phyloP scores from a whole-genome alignment of 1,140 invertebrate species.

The Papilio glaucus region DNA sequence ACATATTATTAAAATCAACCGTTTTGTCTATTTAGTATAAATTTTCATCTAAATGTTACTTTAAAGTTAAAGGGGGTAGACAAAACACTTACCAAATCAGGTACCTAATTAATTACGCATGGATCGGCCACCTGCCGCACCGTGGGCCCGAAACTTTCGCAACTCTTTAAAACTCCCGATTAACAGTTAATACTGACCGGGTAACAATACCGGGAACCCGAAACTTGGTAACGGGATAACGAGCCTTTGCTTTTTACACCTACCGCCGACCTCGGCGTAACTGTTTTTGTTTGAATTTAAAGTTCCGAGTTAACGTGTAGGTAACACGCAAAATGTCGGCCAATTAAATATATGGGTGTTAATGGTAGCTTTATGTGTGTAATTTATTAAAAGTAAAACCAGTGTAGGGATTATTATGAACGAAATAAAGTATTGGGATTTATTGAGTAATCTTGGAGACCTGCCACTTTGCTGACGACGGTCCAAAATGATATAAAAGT shows the following conservation, averaged over 20 bases:
- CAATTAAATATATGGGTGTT: slow-evolving; percentile 19
- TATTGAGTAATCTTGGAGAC: too few species aligned
- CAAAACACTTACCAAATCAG: background rate
- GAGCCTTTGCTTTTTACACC: slow-evolving; percentile 16
- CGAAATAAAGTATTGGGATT: background rate
- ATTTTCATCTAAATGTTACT: background rate
- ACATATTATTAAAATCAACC: too few species aligned
- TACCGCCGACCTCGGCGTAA: background rate
- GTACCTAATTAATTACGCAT: slow-evolving; percentile 16
- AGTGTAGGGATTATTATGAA: background rate
- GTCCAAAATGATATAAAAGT: too few species aligned
- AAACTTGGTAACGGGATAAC: slow-evolving; percentile 9
- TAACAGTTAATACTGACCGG: slow-evolving; percentile 33
- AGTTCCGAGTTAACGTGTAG: slow-evolving; percentile 21
- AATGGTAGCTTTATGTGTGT: slow-evolving; percentile 9
- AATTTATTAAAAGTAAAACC: background rate
- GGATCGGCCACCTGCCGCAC: background rate
- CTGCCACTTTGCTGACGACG: too few species aligned
- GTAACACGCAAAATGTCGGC: too few species aligned
- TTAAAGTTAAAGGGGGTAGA: background rate
- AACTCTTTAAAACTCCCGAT: slow-evolving; percentile 22
- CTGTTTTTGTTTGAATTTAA: slow-evolving; percentile 16
- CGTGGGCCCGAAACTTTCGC: slow-evolving; percentile 5
- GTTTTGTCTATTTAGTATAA: too few species aligned
- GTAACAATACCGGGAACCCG: background rate